Base-by-base conservation (phyloP, 2,797 vertebrate species). In the Dendrocincla fuliginosa region DNA sequence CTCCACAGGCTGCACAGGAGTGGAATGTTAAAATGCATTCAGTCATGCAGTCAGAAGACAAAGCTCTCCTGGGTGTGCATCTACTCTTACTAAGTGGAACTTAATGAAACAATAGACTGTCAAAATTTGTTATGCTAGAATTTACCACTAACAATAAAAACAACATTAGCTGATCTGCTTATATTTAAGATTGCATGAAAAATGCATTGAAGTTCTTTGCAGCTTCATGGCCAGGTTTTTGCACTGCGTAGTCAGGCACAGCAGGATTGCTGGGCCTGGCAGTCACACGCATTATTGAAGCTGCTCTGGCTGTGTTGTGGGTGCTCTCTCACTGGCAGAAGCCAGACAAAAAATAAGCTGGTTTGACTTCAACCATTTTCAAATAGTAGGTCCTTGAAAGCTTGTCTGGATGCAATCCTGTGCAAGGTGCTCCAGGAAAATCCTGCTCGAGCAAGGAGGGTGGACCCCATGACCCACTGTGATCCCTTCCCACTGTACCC, bases 261-360 rank as follows among this genome's bases (percentile, higher is more conserved):
- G 53, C 5, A 23, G 10, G 35, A 42, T 25, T 32, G 28, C 41
- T 68, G 44, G 41, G 37, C 67, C 74, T 49, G 47, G 20, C n/a
- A 61, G 15, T 53, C n/a, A 16, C 17, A 5, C 0, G 2, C 2
- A 0, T 28, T 49, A 42, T 2, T 18, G 13, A 67, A 59, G 5
- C 7, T 41, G 28, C 49, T 82, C 49, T 35, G 11, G 6, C 65
- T 67, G 13, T 6, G 3, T 53, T 22, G 15, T 57, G 15, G 30
- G 25, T 77, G 39, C 27, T 46, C 30, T 80, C 25, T 64, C 32
- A 30, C 15, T 50, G 22, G 16, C 59, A 65, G 32, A 64, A 39
- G 5, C 63, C 23, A n/a, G 28, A 18, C 10, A 41, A 35, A 79
- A 86, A 68, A 33, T 24, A 59, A 55, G 14, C 30, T 79, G 50